Conservation (phyloP, 1,140 invertebrate genomes). For the Diorhabda carinulata region DNA sequence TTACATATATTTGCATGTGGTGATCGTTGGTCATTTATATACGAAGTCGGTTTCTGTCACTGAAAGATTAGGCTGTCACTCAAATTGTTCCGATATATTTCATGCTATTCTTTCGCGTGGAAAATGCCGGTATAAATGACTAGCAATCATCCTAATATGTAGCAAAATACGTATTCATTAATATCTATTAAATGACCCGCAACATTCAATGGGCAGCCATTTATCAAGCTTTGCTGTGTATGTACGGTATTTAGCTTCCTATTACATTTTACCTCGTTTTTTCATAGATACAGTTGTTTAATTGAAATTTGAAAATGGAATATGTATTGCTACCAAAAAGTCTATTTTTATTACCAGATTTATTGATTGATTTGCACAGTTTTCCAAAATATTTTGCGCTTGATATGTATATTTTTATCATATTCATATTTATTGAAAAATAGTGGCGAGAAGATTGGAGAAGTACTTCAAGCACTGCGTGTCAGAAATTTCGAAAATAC, state of each 20-base stretch:
- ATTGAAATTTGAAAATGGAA: no score
- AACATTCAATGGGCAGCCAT: slow-evolving; percentile 4
- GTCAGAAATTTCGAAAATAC: no score
- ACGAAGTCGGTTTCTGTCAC: slow-evolving; percentile 34
- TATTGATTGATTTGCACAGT: no score
- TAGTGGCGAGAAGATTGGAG: no score
- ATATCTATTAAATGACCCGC: slow-evolving; percentile 12
- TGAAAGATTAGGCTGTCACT: slow-evolving; percentile 40
- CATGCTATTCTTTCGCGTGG: slow-evolving; percentile 18
- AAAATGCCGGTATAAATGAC: slow-evolving; percentile 6
- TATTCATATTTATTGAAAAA: no score
- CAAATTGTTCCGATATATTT: slow-evolving; percentile 32
- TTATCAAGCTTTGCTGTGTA: slow-evolving; percentile 1
- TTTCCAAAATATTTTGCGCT: no score
- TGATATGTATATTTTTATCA: no score
- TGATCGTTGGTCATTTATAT: slow-evolving; percentile 39
- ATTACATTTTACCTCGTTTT: no score
- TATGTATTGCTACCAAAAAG: no score
- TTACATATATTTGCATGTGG: slow-evolving; percentile 40
- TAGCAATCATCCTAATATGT: slow-evolving; percentile 14
- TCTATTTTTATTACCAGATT: no score
- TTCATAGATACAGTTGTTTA: no score
- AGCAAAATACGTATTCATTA: slow-evolving; percentile 8
- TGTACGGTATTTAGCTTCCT: background rate
- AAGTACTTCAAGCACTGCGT: no score